These are phyloP conservation scores for Torymus auratus DNA, from an alignment of 2,888 invertebrate species.

Conservation along the genomic window DNA sequence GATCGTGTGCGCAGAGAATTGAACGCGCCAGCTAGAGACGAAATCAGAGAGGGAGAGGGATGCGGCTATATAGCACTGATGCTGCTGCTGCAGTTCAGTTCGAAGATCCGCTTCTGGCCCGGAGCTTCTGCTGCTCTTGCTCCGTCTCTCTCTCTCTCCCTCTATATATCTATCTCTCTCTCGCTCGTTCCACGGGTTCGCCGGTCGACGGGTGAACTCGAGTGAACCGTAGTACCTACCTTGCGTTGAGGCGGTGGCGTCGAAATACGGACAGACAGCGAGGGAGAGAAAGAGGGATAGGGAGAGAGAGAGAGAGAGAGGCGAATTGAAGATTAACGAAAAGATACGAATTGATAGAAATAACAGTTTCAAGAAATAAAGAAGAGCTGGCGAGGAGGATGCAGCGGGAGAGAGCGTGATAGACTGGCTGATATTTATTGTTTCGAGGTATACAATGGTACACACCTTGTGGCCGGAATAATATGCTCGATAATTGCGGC, in stretches of 20 bases:
- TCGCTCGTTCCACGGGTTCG: conserved; percentile 68
- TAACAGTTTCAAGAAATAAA: conserved; percentile 31
- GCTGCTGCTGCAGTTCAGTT: conserved; percentile 26
- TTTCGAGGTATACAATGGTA: conserved; percentile 11
- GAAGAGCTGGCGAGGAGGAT: neutral
- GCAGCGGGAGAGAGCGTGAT: conserved; percentile 31
- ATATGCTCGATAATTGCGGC: conserved; percentile 22
- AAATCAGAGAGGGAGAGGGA: conserved; percentile 9
- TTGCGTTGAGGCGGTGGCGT: conserved; percentile 50
- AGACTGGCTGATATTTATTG: conserved; percentile 33
- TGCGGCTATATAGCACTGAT: neutral
- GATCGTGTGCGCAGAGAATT: conserved; percentile 38
- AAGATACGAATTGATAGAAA: conserved; percentile 40
- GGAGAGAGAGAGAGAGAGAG: conserved; percentile 25
- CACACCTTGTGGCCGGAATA: neutral
- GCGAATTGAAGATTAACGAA: conserved; percentile 36
- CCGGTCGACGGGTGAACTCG: conserved; percentile 74
- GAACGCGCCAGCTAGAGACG: too few species aligned
- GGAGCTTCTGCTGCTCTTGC: too few species aligned
- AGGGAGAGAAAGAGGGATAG: conserved; percentile 31
- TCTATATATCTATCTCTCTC: conserved; percentile 16
- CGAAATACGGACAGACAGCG: conserved; percentile 40
- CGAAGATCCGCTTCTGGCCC: conserved; percentile 24
- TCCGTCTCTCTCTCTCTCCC: neutral
- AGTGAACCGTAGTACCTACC: conserved; percentile 68